Evolutionary conservation across 2,113 vertebrate genomes (phyloP).

Genomic region (Sciurus niger): DNA sequence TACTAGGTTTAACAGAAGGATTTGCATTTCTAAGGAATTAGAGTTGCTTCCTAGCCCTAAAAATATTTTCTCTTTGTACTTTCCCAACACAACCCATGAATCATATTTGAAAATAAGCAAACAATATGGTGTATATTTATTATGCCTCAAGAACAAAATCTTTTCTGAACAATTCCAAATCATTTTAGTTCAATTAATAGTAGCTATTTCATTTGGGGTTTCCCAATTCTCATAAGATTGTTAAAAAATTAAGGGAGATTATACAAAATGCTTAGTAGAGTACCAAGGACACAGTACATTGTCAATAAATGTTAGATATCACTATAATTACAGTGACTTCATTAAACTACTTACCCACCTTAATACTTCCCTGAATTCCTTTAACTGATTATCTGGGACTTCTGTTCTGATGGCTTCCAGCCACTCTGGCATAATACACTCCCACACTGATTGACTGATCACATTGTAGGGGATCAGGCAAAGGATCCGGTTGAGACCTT

Average conservation of each 20-base stretch:
- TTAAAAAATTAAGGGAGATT: not conserved
- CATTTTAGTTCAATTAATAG: not conserved
- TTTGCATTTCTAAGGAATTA: slow-evolving; percentile 30
- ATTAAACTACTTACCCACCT: slow-evolving; percentile 90
- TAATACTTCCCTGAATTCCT: slow-evolving; percentile 98
- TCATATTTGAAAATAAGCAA: not conserved
- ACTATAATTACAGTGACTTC: slow-evolving; percentile 15
- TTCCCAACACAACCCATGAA: not conserved
- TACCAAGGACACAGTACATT: not conserved
- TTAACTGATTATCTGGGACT: slow-evolving; percentile 97
- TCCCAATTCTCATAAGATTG: slow-evolving; percentile 1
- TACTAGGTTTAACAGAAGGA: slow-evolving; percentile 12
- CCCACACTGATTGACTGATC: slow-evolving; percentile 98
- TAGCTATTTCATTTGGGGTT: not conserved
- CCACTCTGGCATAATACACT: slow-evolving; percentile 99
- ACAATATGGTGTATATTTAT: not conserved
- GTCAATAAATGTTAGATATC: not conserved
- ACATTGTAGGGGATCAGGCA: slow-evolving; percentile 99
- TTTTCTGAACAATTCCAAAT: slow-evolving; percentile 66
- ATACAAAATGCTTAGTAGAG: not conserved
- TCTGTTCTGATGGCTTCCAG: slow-evolving; percentile 97
- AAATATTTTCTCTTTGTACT: slow-evolving; percentile 31
- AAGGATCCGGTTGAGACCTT: slow-evolving; percentile 97
- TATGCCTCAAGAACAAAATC: slow-evolving; percentile 49
- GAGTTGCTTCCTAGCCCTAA: slow-evolving; percentile 9